Evolutionary conservation across 30 jellyfish, hydroid and myxozoan genomes (phyloP), one percentile per base, ranked within the genome.

Genomic region (Hydractinia echinata): DNA sequence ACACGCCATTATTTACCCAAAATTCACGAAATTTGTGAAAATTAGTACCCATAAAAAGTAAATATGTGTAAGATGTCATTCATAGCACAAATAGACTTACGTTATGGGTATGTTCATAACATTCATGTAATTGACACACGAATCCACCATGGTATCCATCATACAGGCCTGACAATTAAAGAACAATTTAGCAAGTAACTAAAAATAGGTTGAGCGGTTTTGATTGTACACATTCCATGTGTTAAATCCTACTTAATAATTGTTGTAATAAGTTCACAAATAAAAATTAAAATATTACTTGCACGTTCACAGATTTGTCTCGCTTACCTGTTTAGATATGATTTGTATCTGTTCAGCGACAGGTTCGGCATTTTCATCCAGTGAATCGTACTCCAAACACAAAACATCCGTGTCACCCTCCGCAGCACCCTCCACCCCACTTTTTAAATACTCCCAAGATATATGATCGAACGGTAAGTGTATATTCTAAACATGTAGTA

Each of bases 71-170:
- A 30, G 44, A 30, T 30, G 44, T 30, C 44, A 30, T 30, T 30
- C 44, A 16, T 58, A 16, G 3, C 19, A 16, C 15, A 16, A 13
- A 11, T n/a, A 13, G 56, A 55, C 87, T 48, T 71, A 94, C 99
- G 97, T 94, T 68, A 88, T 94, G 6, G 99, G 99, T 10, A 88
- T 85, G 9, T 88, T 88, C 79, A 88, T 83, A 20, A 91, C 92
- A 64, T 94, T 89, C 95, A 94, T 82, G 76, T 84, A 94, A 19
- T 83, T 80, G 50, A 94, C 97, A 64, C 99, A 94, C 10, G 99
- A 94, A 64, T 88, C 97, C 19, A 94, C 96, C 94, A 94, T 80
- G 8, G 97, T 96, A 73, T 94, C 99, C 99, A 94, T 94, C 99
- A 94, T 94, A n/a, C 86, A 86, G 9, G 99, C 95, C 96, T 90